These are phyloP conservation scores for Aphyosemion australe DNA, from an alignment of 2,113 vertebrate species.

Conservation along the genomic window DNA sequence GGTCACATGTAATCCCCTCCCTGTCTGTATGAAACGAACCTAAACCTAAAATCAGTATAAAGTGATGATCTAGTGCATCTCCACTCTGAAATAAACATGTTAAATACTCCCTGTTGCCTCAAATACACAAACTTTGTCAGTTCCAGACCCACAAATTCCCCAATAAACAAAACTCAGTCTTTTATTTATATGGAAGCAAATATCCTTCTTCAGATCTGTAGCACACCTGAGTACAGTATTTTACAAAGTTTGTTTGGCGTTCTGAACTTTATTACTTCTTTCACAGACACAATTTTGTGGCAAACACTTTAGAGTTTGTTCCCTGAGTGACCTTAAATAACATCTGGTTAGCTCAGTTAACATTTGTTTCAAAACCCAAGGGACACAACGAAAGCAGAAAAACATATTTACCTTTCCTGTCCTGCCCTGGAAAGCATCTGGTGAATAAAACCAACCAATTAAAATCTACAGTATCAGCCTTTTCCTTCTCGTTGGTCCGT, in stretches of 20 bases:
- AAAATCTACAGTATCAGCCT: constrained; percentile 25
- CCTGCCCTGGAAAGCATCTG: constrained; percentile 31
- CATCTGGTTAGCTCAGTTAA: constrained; percentile 51
- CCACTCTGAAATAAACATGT: background rate
- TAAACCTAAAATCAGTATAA: constrained; percentile 12
- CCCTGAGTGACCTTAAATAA: constrained; percentile 54
- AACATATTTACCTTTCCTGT: constrained; percentile 10
- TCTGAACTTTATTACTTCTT: constrained; percentile 38
- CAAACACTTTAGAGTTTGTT: constrained; percentile 37
- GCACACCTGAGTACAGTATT: constrained; percentile 51
- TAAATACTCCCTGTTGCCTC: background rate
- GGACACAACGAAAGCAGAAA: constrained; percentile 16
- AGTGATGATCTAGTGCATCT: constrained; percentile 29
- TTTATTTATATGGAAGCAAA: constrained; percentile 24
- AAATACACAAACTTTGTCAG: constrained; percentile 2
- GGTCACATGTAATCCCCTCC: constrained; percentile 6
- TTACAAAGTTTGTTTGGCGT: constrained; percentile 39
- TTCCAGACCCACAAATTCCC: constrained; percentile 5
- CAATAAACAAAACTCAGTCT: background rate
- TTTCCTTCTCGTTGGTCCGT: background rate
- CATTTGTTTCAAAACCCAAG: constrained; percentile 51
- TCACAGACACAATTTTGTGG: constrained; percentile 20
- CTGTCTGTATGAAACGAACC: constrained; percentile 32
- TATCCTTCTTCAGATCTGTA: constrained; percentile 36
- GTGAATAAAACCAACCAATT: constrained; percentile 45